phyloP scores from a whole-genome alignment of 1,140 invertebrate genomes.

The Caenorhabditis remanei region DNA sequence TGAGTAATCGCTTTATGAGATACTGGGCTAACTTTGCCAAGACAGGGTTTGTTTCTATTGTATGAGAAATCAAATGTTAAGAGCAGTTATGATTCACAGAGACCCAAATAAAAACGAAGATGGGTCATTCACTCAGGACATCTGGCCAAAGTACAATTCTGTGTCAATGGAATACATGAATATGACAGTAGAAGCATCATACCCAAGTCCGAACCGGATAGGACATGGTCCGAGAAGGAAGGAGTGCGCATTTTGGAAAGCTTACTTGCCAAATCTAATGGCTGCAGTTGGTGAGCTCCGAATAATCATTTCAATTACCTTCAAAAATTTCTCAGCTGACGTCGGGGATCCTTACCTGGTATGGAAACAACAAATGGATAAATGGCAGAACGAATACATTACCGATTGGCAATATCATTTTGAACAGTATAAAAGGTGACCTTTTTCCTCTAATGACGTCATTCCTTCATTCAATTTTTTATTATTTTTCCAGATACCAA shows the following conservation, averaged over 20 bases:
- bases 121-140: constrained; percentile 81
- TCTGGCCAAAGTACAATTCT: constrained; percentile 89
- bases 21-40: constrained; percentile 97
- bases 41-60: constrained; percentile 84
- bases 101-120: constrained; percentile 85
- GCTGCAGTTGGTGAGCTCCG: constrained; percentile 80
- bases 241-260: constrained; percentile 95
- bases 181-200: constrained; percentile 84
- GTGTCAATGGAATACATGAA: constrained; percentile 88
- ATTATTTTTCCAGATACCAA: constrained; percentile 29
- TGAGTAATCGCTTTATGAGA: constrained; percentile 89
- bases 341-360: constrained; percentile 79
- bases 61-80: not conserved
- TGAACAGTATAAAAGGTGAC: constrained; percentile 77
- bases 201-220: constrained; percentile 79
- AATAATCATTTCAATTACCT: not conserved
- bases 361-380: constrained; percentile 80
- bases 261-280: constrained; percentile 90
- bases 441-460: not conserved
- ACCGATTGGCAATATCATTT: constrained; percentile 80
- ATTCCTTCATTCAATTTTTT: not conserved
- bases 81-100: constrained; percentile 80
- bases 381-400: constrained; percentile 80
- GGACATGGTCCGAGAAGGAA: constrained; percentile 88
- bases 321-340: constrained; percentile 77